Base-by-base conservation (phyloP, 2,888 invertebrate species). In the Tinea semifulvella region DNA sequence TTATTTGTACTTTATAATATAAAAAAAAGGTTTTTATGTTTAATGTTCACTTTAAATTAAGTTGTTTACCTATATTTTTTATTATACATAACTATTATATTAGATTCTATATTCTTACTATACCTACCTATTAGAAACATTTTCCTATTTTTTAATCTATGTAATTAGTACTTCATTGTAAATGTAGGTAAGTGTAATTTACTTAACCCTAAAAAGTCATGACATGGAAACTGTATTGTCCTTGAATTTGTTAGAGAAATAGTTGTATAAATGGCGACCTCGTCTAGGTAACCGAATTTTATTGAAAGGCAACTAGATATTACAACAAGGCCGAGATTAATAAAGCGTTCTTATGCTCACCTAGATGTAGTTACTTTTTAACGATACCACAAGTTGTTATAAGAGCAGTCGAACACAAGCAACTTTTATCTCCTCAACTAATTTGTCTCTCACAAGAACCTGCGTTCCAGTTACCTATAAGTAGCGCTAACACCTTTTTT, bases 271-370 rank as follows among this genome's bases (percentile, higher is more conserved):
- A 63, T 64, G 69, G 68, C 68, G 67, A 72, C 80, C 80, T 80
- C 80, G 67, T 80, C 80, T 80, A 79, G 79, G 73, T 68, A 58
- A 72, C 77, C 79, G 79, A 81, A 81, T 79, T 80, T 79, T 43
- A 19, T 43, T 17, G 28, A 49, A 46, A 36, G 20, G 42, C 36
- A 20, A 19, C 45, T 36, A 11, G 11, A 17, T 43, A 39, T 40
- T 25, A 38, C 14, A 39, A 19, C n/a, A 19, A 35, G 14, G 27
- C 7, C 38, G n/a, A n/a, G n/a, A n/a, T n/a, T n/a, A n/a, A n/a
- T n/a, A n/a, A n/a, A n/a, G n/a, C n/a, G n/a, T n/a, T n/a, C n/a
- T n/a, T n/a, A n/a, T n/a, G n/a, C n/a, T n/a, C n/a, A n/a, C n/a
- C n/a, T n/a, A n/a, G n/a, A n/a, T n/a, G n/a, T n/a, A n/a, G n/a